Percentiles rank a stretch among this genome's conserved stretches.
These are phyloP conservation scores for Diaphora mendica DNA, from an alignment of 2,888 invertebrate genomes.

Conservation along the genomic window DNA sequence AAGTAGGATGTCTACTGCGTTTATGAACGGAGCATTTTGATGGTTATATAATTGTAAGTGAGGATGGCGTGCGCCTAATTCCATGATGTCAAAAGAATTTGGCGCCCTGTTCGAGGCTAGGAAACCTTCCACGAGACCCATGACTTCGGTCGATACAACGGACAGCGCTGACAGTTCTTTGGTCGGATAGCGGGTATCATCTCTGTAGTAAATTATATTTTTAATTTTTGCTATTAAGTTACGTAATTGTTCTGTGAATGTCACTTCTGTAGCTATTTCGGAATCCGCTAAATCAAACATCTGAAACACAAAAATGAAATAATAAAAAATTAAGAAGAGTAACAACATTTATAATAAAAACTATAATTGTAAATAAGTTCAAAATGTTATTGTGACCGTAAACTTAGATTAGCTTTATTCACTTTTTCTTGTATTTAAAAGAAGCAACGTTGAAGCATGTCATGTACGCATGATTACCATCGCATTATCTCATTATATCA, in stretches of 20 bases:
- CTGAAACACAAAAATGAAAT: constrained; percentile 76
- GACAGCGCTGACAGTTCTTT: constrained; percentile 86
- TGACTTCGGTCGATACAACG: constrained; percentile 87
- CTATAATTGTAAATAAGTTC: neutral
- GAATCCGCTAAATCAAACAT: constrained; percentile 89
- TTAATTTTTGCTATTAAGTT: constrained; percentile 83
- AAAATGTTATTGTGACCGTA: no score
- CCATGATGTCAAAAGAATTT: constrained; percentile 81
- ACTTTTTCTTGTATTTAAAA: no score
- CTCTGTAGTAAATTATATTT: constrained; percentile 80
- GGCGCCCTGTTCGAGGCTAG: constrained; percentile 80
- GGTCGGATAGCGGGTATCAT: constrained; percentile 78
- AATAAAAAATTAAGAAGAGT: neutral
- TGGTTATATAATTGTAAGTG: constrained; percentile 82
- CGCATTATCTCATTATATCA: no score
- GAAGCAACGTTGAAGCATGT: no score
- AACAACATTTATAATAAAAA: neutral
- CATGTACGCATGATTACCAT: no score
- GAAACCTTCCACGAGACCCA: constrained; percentile 88
- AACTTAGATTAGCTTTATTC: no score
- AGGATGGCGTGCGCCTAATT: constrained; percentile 77
- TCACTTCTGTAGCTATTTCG: constrained; percentile 88
- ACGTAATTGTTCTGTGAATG: constrained; percentile 89
- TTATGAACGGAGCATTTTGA: constrained; percentile 82
- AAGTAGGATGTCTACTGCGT: constrained; percentile 80